Evolutionary conservation across 2,888 invertebrate genomes (phyloP).

Genomic region (Eupithecia subumbrata): DNA sequence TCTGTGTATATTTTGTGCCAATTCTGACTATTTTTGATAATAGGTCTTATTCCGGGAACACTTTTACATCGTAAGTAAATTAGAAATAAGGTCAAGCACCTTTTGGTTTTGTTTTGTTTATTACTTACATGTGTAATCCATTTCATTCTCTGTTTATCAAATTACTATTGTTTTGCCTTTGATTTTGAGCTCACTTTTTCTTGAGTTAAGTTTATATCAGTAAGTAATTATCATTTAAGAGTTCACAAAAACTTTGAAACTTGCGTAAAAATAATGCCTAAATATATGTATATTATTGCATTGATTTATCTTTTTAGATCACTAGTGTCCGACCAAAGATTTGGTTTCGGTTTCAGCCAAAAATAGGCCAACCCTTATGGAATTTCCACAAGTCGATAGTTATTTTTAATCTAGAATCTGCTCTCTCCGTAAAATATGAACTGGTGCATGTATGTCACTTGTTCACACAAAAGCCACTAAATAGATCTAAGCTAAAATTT

Average conservation of each 20-base stretch:
- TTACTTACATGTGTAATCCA: neutral
- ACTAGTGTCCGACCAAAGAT: neutral
- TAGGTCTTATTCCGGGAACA: constrained; percentile 39
- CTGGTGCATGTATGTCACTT: too few species aligned
- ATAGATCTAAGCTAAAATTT: too few species aligned
- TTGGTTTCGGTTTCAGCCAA: neutral
- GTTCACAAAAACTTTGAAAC: neutral
- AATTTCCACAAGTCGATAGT: too few species aligned
- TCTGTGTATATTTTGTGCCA: constrained; percentile 32
- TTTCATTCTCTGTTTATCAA: neutral
- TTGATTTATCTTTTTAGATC: too few species aligned
- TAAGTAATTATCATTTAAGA: neutral
- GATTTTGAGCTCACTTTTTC: neutral
- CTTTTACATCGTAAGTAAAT: constrained; percentile 33
- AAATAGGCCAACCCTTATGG: neutral
- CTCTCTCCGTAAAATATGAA: too few species aligned
- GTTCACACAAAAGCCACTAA: too few species aligned
- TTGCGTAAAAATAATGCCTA: too few species aligned
- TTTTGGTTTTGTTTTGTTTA: constrained; percentile 1
- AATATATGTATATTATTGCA: too few species aligned
- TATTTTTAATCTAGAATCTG: too few species aligned
- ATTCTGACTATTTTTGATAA: constrained; percentile 35
- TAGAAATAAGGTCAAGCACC: constrained; percentile 22
- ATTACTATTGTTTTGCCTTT: neutral
- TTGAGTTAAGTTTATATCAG: neutral